Conservation (phyloP, 2,888 invertebrate genomes). For the Nasonovia ribisnigri region DNA sequence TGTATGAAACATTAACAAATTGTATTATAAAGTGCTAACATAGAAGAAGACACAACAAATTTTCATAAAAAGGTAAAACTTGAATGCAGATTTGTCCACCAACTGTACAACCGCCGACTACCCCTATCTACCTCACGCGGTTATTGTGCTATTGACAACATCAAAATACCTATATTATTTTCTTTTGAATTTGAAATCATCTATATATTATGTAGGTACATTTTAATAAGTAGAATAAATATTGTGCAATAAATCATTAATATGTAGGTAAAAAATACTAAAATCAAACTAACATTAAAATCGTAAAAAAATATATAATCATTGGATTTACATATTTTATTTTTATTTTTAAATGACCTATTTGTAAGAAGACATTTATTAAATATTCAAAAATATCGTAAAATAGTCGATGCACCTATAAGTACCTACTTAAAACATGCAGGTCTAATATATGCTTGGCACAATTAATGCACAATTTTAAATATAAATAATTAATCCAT, state of each 20-base stretch:
- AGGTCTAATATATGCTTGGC: background rate
- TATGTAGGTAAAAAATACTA: background rate
- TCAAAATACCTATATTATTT: background rate
- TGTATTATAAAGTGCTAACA: background rate
- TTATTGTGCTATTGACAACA: background rate
- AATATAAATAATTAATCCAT: background rate
- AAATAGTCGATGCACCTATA: background rate
- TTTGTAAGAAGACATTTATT: background rate
- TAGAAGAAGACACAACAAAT: background rate
- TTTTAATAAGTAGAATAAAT: background rate
- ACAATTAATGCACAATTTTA: background rate
- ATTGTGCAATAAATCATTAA: background rate
- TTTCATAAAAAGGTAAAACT: background rate
- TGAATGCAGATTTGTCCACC: background rate
- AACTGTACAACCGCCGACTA: background rate
- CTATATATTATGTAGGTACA: background rate
- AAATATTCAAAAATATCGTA: background rate
- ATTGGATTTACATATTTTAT: background rate
- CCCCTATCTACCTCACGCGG: background rate
- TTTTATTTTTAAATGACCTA: background rate
- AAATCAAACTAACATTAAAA: background rate
- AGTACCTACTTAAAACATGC: background rate
- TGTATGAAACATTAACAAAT: background rate
- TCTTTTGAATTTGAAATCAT: background rate
- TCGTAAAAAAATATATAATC: background rate